These are phyloP conservation scores for Macrophya annulata DNA, from an alignment of 2,888 invertebrate species.

Conservation along the genomic window DNA sequence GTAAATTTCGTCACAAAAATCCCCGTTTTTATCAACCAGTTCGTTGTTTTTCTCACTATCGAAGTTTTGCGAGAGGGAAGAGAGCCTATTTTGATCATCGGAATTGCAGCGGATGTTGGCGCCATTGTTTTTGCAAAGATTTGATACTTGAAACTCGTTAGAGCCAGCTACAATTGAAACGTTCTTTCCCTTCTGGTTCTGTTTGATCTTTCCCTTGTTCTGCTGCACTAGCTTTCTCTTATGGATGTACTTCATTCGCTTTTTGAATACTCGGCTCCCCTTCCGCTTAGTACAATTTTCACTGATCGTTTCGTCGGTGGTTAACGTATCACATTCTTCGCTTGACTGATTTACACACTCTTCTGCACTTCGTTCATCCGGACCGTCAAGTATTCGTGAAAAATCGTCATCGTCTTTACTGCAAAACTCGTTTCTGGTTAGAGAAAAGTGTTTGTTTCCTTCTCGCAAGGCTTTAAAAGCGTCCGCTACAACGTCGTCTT, in stretches of 20 bases:
- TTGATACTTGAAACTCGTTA: background rate
- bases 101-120: background rate
- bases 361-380: slow-evolving; percentile 18
- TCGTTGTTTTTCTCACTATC: background rate
- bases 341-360: background rate
- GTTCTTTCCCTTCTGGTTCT: slow-evolving; percentile 8
- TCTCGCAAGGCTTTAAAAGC: slow-evolving; percentile 73
- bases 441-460: slow-evolving; percentile 63
- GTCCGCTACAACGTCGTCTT: slow-evolving; percentile 70
- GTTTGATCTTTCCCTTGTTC: slow-evolving; percentile 30
- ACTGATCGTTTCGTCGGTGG: background rate
- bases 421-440: slow-evolving; percentile 59
- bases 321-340: slow-evolving; percentile 7
- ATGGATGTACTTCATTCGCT: slow-evolving; percentile 39
- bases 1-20: slow-evolving; percentile 25
- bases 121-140: slow-evolving; percentile 5
- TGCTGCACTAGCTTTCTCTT: slow-evolving; percentile 4
- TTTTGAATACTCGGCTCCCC: slow-evolving; percentile 15
- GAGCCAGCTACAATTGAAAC: background rate
- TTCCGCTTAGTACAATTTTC: background rate
- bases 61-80: slow-evolving; percentile 11
- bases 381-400: slow-evolving; percentile 39
- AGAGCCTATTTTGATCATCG: slow-evolving; percentile 17
- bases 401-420: slow-evolving; percentile 65
- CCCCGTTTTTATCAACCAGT: slow-evolving; percentile 25